Conservation (phyloP, 2,113 vertebrate genomes). For the Trichomycterus rosablanca region DNA sequence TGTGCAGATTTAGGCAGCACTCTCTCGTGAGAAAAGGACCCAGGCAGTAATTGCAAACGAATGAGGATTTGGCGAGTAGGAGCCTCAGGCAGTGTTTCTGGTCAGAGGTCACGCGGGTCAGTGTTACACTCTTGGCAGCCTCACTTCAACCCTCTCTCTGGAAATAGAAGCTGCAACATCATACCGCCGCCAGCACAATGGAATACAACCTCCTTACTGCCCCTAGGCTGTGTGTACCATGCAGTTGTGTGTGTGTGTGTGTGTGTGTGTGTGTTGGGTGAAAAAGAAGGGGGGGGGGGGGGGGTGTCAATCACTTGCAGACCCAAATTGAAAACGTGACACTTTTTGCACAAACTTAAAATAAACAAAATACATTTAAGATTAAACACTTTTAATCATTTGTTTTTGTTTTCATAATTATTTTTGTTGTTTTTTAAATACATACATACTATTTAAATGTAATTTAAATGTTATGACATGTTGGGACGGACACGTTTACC, state of each 20-base stretch:
- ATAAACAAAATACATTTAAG: too few relatives aligned
- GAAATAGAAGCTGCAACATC: slow-evolving; percentile 70
- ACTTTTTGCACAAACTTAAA: too few relatives aligned
- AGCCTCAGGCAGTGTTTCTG: slow-evolving; percentile 66
- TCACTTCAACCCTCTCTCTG: slow-evolving; percentile 65
- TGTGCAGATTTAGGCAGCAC: slow-evolving; percentile 48
- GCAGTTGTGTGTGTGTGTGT: slow-evolving; percentile 17
- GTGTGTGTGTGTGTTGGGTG: slow-evolving; percentile 5
- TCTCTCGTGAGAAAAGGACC: slow-evolving; percentile 56
- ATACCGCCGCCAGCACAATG: slow-evolving; percentile 59
- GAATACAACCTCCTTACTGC: slow-evolving; percentile 59
- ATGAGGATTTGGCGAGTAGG: slow-evolving; percentile 53
- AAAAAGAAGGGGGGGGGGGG: too few relatives aligned
- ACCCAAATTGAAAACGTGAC: too few relatives aligned
- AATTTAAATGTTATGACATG: too few relatives aligned
- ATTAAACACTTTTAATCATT: too few relatives aligned
- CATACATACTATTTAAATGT: too few relatives aligned
- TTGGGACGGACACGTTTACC: too few relatives aligned
- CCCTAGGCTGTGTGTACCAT: slow-evolving; percentile 60
- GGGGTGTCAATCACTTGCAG: too few relatives aligned
- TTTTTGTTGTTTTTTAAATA: too few relatives aligned
- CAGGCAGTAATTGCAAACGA: slow-evolving; percentile 51
- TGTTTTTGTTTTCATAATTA: too few relatives aligned
- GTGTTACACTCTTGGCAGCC: slow-evolving; percentile 71
- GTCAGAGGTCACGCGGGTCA: slow-evolving; percentile 69